phyloP scores from a whole-genome alignment of 2,888 invertebrate genomes.

The Heliconius ismenius region DNA sequence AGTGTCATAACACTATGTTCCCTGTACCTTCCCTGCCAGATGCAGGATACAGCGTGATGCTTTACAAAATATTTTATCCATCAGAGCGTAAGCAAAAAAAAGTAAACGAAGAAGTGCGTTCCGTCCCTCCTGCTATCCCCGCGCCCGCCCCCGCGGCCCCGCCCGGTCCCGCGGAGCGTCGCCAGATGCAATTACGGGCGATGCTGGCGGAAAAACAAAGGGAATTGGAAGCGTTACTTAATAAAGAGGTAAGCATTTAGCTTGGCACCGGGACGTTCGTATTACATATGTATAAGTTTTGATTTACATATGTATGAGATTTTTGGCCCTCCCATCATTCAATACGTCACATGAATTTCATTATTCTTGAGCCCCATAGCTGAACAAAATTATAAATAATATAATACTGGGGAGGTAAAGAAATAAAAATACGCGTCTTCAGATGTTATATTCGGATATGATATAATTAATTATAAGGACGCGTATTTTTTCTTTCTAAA shows the following conservation, averaged over 20 bases:
- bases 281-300: too few species aligned
- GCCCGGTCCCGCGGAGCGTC: constrained; percentile 76
- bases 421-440: too few species aligned
- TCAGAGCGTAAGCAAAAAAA: constrained; percentile 70
- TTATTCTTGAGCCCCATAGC: too few species aligned
- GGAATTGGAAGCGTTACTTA: constrained; percentile 84
- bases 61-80: neutral
- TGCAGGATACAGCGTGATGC: neutral
- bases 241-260: constrained; percentile 78
- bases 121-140: neutral
- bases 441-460: too few species aligned
- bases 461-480: too few species aligned
- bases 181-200: constrained; percentile 79
- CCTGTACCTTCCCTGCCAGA: neutral
- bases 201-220: constrained; percentile 84
- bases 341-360: too few species aligned
- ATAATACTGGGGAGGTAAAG: too few species aligned
- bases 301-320: too few species aligned
- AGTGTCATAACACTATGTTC: neutral
- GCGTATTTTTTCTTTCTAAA: too few species aligned
- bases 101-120: constrained; percentile 66
- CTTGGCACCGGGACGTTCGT: neutral
- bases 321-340: neutral
- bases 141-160: constrained; percentile 45
- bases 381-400: too few species aligned